Conservation (phyloP, 2,113 vertebrate genomes). For the Martes martes region DNA sequence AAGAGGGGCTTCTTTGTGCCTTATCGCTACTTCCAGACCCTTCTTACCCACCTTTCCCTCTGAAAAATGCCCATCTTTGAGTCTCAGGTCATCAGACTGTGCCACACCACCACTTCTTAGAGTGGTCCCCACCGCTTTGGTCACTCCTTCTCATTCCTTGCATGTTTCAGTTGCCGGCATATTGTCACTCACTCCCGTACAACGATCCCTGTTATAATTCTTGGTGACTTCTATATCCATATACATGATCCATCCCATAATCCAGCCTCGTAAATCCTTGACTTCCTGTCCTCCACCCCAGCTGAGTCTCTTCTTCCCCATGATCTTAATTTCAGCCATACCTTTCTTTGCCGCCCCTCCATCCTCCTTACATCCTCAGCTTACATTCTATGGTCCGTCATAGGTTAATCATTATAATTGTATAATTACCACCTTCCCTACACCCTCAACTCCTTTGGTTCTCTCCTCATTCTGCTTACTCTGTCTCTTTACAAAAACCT, state of each 20-base stretch:
- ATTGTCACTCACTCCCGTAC: not conserved
- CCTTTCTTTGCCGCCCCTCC: not conserved
- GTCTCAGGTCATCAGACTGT: not conserved
- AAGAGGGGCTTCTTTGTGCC: not conserved
- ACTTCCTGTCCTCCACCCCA: not conserved
- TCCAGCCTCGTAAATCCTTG: not conserved
- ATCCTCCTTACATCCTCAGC: not conserved
- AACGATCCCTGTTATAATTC: not conserved
- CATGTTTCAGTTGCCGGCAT: constrained; percentile 9
- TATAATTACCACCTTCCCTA: not conserved
- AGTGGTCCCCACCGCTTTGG: not conserved
- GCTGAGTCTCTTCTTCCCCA: not conserved
- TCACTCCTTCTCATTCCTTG: not conserved
- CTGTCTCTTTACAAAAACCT: constrained; percentile 7
- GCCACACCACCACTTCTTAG: not conserved
- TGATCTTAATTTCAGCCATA: not conserved
- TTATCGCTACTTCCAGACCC: not conserved
- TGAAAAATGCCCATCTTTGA: not conserved
- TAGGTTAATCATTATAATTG: not conserved
- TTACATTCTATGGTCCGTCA: constrained; percentile 2
- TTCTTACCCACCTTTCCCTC: not conserved
- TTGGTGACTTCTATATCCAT: not conserved
- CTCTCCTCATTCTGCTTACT: constrained; percentile 2
- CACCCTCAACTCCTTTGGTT: not conserved
- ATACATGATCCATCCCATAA: not conserved